Evolutionary conservation across 2,797 vertebrate species (phyloP), one percentile per base, ranked within the genome.

Genomic region (Macropodus opercularis): DNA sequence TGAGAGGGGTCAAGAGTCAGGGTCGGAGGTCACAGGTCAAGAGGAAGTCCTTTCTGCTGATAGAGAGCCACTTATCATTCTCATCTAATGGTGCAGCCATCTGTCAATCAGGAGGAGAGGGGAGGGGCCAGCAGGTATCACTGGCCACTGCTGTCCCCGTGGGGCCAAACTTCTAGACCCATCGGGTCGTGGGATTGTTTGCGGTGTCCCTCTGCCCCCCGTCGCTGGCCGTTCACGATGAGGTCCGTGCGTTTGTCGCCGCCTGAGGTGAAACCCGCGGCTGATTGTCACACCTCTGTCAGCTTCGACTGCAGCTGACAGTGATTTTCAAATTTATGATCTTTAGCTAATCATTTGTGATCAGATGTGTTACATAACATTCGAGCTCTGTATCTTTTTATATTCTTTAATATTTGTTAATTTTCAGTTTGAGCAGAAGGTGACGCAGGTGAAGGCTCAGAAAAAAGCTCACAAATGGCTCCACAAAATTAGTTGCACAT

Each of bases 41-140:
- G 94, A 98, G 96, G 94, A 96, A 96, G 93, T 96, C 93, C 93
- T 86, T 75, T 89, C 81, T 91, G 86, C 92, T 82, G 89, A 91
- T 84, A 81, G 89, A 93, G 92, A 95, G 93, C 93, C 92, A 94
- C 93, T 95, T 96, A 95, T 95, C 94, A 93, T 94, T 94, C 94
- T 94, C 92, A 92, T 95, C 93, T 95, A 94, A 95, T 94, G 94
- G 94, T 94, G 93, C 90, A 87, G 90, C 93, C 93, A 95, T 94
- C 93, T 95, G 93, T 95, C 95, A 96, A 92, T 96, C 93, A 95
- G 85, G 81, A 89, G 89, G 90, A 87, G 74, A 85, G 94, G 83
- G 86, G 91, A 88, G 91, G 89, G 86, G 84, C 79, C 69, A 76
- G 58, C 84, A 88, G 88, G 85, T 86, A 80, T 79, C 35, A 63